Percentiles rank a stretch among this genome's conserved stretches.
phyloP scores from a whole-genome alignment of 2,113 vertebrate species.

The Burhinus oedicnemus region DNA sequence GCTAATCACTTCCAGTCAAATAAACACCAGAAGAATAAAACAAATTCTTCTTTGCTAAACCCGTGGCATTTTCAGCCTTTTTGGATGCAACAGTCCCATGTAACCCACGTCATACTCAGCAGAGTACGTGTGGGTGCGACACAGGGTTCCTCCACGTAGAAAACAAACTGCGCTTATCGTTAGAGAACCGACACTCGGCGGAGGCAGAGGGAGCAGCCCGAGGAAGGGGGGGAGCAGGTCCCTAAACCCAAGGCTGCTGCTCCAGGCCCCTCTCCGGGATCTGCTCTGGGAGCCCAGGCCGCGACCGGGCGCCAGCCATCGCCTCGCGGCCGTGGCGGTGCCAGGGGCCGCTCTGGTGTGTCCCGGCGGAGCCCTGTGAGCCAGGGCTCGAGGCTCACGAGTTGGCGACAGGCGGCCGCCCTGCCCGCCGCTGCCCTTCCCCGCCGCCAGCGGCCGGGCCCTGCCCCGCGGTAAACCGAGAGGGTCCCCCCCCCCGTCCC shows the following conservation, averaged over 20 bases:
- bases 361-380: neutral
- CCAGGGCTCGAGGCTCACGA: neutral
- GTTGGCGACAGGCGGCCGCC: neutral
- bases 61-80: no score
- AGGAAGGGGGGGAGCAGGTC: neutral
- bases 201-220: neutral
- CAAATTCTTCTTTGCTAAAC: neutral
- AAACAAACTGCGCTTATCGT: neutral
- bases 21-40: neutral
- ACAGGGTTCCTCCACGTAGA: neutral
- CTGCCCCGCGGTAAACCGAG: neutral
- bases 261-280: neutral
- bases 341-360: neutral
- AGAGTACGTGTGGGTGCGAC: no score
- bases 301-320: neutral
- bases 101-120: neutral
- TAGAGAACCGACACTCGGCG: neutral
- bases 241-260: neutral
- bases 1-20: neutral
- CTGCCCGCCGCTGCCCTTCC: neutral
- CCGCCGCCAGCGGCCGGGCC: no score
- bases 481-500: no score
- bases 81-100: accelerated
- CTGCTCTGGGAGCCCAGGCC: neutral
- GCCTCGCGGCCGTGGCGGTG: neutral